Conservation (phyloP, 2,113 vertebrate species). For the Nothoprocta pentlandii region DNA sequence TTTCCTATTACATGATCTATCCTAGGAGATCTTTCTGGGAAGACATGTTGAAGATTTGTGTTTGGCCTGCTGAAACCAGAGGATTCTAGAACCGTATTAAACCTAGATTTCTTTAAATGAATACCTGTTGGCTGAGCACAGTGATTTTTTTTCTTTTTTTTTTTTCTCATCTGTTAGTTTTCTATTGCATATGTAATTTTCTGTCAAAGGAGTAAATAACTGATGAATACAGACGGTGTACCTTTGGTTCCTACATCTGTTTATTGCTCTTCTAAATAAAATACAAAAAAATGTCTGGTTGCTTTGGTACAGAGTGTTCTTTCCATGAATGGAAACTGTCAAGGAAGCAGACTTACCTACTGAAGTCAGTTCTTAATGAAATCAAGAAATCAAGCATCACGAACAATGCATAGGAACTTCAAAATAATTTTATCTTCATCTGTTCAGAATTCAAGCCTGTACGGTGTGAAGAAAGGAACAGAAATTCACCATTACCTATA, state of each 20-base stretch:
- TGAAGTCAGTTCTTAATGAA: conserved; percentile 66
- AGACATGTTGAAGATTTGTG: neutral
- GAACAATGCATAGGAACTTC: conserved; percentile 58
- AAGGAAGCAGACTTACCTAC: conserved; percentile 49
- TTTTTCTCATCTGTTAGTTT: conserved; percentile 3
- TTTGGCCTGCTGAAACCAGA: neutral
- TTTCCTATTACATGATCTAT: rapidly evolving
- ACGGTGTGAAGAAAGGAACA: conserved; percentile 56
- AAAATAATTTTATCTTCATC: conserved; percentile 65
- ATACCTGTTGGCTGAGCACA: neutral
- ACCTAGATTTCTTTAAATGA: neutral
- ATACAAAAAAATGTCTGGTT: conserved; percentile 26
- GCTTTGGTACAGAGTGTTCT: conserved; percentile 58
- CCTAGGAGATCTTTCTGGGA: neutral
- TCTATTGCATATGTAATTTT: conserved; percentile 38
- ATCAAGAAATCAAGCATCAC: conserved; percentile 60
- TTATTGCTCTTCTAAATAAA: conserved; percentile 40
- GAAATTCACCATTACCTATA: conserved; percentile 38
- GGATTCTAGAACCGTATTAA: neutral
- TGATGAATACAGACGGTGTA: conserved; percentile 38
- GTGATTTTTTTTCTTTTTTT: neutral
- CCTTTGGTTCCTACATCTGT: conserved; percentile 60
- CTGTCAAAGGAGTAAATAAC: conserved; percentile 48
- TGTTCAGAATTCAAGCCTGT: conserved; percentile 49
- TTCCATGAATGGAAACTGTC: conserved; percentile 51